Evolutionary conservation across 1,140 invertebrate genomes (phyloP).

Genomic region (Brachionus paranguensis): DNA sequence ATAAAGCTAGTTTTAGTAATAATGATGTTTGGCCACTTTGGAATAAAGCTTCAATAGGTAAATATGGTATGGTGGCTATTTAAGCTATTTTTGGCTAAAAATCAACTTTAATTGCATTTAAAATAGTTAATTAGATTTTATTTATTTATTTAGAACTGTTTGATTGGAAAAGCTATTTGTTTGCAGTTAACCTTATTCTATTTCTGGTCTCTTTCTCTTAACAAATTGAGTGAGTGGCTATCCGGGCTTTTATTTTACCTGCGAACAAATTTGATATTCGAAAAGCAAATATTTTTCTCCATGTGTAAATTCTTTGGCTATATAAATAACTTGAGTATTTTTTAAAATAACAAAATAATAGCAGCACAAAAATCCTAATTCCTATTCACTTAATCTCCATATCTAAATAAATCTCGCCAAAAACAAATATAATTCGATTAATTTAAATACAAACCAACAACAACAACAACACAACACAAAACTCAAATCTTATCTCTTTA

Average conservation of each 20-base stretch:
- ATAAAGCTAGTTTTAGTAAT: background rate
- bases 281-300: background rate
- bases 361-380: background rate
- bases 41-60: background rate
- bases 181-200: background rate
- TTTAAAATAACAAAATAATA: background rate
- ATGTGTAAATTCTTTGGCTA: conserved; percentile 3
- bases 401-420: background rate
- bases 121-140: conserved; percentile 3
- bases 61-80: background rate
- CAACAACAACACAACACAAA: background rate
- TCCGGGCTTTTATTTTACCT: background rate
- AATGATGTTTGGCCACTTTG: background rate
- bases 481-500: background rate
- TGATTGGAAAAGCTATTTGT: background rate
- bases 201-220: background rate
- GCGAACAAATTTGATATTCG: background rate
- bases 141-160: background rate
- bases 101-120: background rate
- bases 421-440: background rate
- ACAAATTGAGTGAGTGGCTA: background rate
- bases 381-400: background rate
- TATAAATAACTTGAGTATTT: background rate
- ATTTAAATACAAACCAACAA: background rate
- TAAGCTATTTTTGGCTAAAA: background rate